Base-by-base conservation (phyloP, 2,888 invertebrate genomes). In the Oscheius onirici region DNA sequence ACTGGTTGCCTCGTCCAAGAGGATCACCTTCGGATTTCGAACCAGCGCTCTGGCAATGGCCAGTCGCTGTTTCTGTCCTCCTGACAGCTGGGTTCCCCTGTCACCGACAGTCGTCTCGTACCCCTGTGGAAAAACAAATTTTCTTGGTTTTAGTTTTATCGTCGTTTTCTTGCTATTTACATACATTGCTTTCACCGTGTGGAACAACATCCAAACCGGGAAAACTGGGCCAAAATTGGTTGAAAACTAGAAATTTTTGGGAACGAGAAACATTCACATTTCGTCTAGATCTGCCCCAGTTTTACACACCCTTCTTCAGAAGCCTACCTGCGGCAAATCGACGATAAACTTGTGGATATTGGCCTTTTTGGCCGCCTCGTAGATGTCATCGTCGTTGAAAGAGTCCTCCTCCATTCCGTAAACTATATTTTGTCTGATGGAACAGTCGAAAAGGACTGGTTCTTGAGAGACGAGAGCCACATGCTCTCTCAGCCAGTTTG, bases 1-100 rank as follows among this genome's bases (percentile, higher is more conserved):
- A 72, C 87, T 87, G 0, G 89, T 89, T 0, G 89, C 89, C 55
- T 82, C 82, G 55, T 82, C 82, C 13, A 89, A 80, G 5, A 89
- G 79, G 17, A 89, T 80, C 34, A 84, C 82, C 3, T 88, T 88
- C 11, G 88, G 87, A 34, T 83, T 61, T 41, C 89, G 78, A 17
- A 89, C 85, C 34, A 89, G 79, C 0, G 89, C 89, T 57, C 89
- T 79, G 2, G 89, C 89, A 28, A 89, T 89, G 28, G 89, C 89
- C 28, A 89, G 82, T 44, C 89, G 78, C 76, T 89, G 89, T 73
- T 89, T 89, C 81, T 89, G 89, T 52, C 89, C 89, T 26, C 89
- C 89, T 43, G 88, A 88, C 49, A 89, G 76, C 71, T 88, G 88
- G 0, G 86, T 77, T 46, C 89, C 89, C 69, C 88, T 88, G 72